These are phyloP conservation scores for Oligia latruncula DNA, from an alignment of 2,888 invertebrate species.

Conservation along the genomic window DNA sequence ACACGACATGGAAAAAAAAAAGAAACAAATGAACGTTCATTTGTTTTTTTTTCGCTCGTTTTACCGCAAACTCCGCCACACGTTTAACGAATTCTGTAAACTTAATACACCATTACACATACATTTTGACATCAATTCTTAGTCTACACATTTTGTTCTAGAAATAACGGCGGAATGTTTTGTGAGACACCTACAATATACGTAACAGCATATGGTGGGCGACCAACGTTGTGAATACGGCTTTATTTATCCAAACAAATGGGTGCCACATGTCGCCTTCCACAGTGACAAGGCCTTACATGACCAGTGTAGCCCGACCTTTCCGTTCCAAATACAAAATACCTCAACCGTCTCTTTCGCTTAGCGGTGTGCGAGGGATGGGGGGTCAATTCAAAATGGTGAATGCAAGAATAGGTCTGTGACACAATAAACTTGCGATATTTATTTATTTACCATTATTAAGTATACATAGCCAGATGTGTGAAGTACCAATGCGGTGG, in stretches of 20 bases:
- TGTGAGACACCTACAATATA: conserved; percentile 56
- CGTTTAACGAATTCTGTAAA: conserved; percentile 1
- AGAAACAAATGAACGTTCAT: neutral
- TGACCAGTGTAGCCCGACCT: conserved; percentile 70
- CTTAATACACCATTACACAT: neutral
- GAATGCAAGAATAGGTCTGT: conserved; percentile 76
- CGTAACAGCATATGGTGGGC: conserved; percentile 78
- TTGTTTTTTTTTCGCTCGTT: neutral
- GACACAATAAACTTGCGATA: conserved; percentile 86
- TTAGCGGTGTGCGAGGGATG: conserved; percentile 33
- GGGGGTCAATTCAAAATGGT: conserved; percentile 68
- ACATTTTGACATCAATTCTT: conserved; percentile 30
- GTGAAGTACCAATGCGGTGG: conserved; percentile 68
- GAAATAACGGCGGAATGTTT: conserved; percentile 45
- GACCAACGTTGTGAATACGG: conserved; percentile 75
- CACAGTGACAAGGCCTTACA: conserved; percentile 84
- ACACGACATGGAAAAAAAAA: neutral
- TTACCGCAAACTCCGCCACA: conserved; percentile 32
- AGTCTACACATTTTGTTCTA: conserved; percentile 39
- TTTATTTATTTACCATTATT: conserved; percentile 86
- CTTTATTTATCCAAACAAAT: conserved; percentile 88
- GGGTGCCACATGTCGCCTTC: conserved; percentile 86
- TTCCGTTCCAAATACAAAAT: conserved; percentile 12
- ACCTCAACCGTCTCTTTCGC: neutral
- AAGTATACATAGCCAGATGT: conserved; percentile 83